Base-by-base conservation (phyloP, 2,888 invertebrate species). In the Minunthozetes semirufus region DNA sequence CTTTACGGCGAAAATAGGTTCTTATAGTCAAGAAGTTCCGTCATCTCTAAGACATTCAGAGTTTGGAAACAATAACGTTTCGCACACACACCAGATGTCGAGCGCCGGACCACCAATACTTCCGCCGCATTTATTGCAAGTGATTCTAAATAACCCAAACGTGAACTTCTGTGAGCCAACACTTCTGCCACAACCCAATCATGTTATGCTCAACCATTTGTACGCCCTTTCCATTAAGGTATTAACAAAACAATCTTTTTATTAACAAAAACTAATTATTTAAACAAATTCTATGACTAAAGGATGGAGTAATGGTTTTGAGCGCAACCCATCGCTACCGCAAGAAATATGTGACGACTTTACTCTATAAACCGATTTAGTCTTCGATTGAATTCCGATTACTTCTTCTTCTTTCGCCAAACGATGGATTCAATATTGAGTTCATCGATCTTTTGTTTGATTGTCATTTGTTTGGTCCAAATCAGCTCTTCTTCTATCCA, bases 121-220 rank as follows among this genome's bases (percentile, higher is more conserved):
- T 80, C 99, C 99, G 48, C 98, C 98, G 33, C 99, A 99, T 86
- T 87, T 99, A 75, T 86, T 99, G 74, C 98, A 99, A 88, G 98
- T 99, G 81, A 98, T 99, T 82, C 87, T 99, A 68, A 99, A 99
- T 83, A 98, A 98, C 42, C 77, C 77, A 15, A 61, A 38, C 27
- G 46, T 72, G 1, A 77, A 73, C 66, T 72, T 53, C 27, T 56
- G 97, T 85, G 99, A 99, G 84, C 99, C 99, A 72, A 97, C 97
- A 71, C 87, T 99, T 80, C 85, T 99, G 80, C 99, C 99, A n/a
- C 98, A 99, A 85, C 99, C 99, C 72, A 98, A 98, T 84, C 99
- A 99, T 83, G 99, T 99, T 33, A 99, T 99, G 99, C 86, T 99
- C 81, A 99, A 99, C 84, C 99, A 99, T 84, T 86, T 99, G 74